A percentile compares a stretch with the other conserved stretches of the same genome.
phyloP scores from a whole-genome alignment of 1,140 invertebrate species.

The Brachionus manjavacas region DNA sequence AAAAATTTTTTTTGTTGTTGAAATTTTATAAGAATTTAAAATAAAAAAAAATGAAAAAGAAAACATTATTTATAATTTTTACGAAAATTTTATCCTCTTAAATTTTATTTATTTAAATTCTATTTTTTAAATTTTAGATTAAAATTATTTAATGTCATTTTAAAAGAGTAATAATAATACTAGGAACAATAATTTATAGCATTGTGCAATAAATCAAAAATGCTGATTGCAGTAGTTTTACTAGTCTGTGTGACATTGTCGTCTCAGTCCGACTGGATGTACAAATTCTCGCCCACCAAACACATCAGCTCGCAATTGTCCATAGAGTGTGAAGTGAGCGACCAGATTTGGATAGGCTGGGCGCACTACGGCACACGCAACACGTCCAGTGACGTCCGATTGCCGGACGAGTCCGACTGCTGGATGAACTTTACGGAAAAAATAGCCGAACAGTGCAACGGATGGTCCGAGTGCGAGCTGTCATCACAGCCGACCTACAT shows the following conservation, averaged over 20 bases:
- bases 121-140: not conserved
- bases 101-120: too few species aligned
- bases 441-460: slow-evolving; percentile 42
- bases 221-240: not conserved
- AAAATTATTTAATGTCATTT: slow-evolving; percentile 15
- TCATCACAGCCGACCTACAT: not conserved
- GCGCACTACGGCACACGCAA: slow-evolving; percentile 19
- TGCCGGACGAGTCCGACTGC: slow-evolving; percentile 14
- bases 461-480: slow-evolving; percentile 11
- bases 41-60: too few species aligned
- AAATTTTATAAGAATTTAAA: too few species aligned
- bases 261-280: slow-evolving; percentile 22
- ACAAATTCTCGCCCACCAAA: slow-evolving; percentile 20
- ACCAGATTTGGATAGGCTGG: slow-evolving; percentile 40
- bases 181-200: too few species aligned
- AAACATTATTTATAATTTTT: too few species aligned
- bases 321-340: not conserved
- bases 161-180: not conserved
- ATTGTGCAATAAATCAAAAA: not conserved
- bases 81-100: too few species aligned
- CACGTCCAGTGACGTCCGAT: not conserved
- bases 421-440: slow-evolving; percentile 41
- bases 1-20: too few species aligned
- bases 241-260: not conserved
- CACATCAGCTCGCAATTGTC: slow-evolving; percentile 8